These are phyloP conservation scores for Glaucopsyche alexis DNA, from an alignment of 2,888 invertebrate species.

Conservation along the genomic window DNA sequence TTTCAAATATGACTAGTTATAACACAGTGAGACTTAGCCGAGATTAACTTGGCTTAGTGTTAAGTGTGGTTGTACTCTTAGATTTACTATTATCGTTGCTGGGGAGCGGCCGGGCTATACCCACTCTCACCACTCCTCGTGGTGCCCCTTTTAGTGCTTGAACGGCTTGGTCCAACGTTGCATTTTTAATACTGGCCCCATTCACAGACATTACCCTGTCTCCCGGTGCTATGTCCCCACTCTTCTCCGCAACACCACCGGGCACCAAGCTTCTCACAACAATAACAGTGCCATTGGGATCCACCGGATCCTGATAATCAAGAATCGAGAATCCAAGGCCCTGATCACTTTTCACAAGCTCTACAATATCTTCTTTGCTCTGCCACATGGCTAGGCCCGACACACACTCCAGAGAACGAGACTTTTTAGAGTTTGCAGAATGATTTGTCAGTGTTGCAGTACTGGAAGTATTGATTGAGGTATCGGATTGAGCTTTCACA, in stretches of 20 bases:
- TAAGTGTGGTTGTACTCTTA: constrained; percentile 65
- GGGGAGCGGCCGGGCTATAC: constrained; percentile 92
- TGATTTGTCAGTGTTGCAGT: constrained; percentile 88
- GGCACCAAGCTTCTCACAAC: constrained; percentile 98
- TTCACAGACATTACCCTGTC: constrained; percentile 96
- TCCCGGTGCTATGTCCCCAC: constrained; percentile 96
- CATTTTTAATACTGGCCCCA: constrained; percentile 92
- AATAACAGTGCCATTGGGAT: constrained; percentile 96
- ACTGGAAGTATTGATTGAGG: constrained; percentile 93
- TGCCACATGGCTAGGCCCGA: constrained; percentile 98
- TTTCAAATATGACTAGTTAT: constrained; percentile 70
- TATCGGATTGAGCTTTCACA: constrained; percentile 97
- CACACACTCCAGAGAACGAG: constrained; percentile 96
- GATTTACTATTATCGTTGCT: constrained; percentile 60
- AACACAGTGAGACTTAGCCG: constrained; percentile 44
- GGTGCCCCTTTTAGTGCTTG: constrained; percentile 97
- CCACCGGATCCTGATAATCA: constrained; percentile 98
- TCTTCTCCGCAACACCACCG: constrained; percentile 97
- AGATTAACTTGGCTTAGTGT: constrained; percentile 70
- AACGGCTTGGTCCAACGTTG: constrained; percentile 96
- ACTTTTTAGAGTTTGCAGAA: constrained; percentile 84
- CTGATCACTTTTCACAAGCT: constrained; percentile 95
- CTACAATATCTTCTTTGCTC: constrained; percentile 93
- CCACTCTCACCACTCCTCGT: constrained; percentile 92
- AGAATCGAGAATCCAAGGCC: constrained; percentile 99